Evolutionary conservation across 2,797 vertebrate genomes (phyloP), one percentile per base, ranked within the genome.

Genomic region (Parambassis ranga): DNA sequence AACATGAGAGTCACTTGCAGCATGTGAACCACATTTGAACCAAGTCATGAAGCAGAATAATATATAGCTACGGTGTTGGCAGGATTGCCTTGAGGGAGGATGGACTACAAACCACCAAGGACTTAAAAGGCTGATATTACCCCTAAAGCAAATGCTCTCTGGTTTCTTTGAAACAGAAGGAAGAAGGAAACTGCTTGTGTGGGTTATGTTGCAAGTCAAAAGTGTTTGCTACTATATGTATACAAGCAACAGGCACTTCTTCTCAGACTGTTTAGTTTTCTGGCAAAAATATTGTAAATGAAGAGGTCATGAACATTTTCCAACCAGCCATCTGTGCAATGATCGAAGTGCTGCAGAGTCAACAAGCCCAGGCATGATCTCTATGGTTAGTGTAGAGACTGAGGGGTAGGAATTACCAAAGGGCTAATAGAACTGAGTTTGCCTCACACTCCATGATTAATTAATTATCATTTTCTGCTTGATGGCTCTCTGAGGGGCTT

Each of bases 381-480:
- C 81, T 42, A 79, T 26, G 70, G 90, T 88, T 81, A 68, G 77
- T 60, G 73, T 11, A 24, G 56, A 67, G 66, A 70, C 87, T 42
- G 50, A 67, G 63, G 79, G 76, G 83, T 82, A 80, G 70, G 84
- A 83, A 86, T 87, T 84, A 90, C 85, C 86, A 84, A 79, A 79
- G 81, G 85, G 77, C 88, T 89, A 88, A 89, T 88, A 85, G 86
- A 87, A 76, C 76, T 9, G 71, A 82, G 81, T 83, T 84, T 83
- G 79, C 77, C 73, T 83, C 79, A 71, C 79, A 82, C 86, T 86
- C 76, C 79, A 87, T 91, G 84, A 92, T 92, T 90, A 89, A 92
- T 92, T 92, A 89, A 90, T 91, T 90, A 91, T 90, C 82, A 89
- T 91, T 91, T 92, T 91, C 86, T 89, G 88, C 88, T 90, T 87